phyloP scores from a whole-genome alignment of 1,140 invertebrate species.

The Drosophila kanapiae region DNA sequence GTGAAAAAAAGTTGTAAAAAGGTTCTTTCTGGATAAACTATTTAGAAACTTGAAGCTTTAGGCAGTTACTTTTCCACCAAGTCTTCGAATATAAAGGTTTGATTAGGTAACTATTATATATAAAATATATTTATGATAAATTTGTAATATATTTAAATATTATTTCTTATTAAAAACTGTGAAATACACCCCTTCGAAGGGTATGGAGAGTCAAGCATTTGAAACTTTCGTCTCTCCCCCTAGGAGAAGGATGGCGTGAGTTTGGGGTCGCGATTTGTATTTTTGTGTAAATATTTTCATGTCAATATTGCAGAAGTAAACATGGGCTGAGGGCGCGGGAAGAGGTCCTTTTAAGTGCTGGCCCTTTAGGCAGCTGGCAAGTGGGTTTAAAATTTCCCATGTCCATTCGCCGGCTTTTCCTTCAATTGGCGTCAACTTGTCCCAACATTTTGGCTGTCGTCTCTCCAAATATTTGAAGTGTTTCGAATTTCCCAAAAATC shows the following conservation, averaged over 20 bases:
- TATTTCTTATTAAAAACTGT: background rate
- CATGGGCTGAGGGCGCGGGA: constrained; percentile 14
- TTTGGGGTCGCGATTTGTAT: constrained; percentile 61
- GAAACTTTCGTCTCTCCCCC: background rate
- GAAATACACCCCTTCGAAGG: background rate
- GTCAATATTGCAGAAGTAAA: constrained; percentile 78
- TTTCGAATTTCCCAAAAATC: constrained; percentile 66
- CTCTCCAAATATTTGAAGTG: constrained; percentile 78
- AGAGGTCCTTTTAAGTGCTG: constrained; percentile 56
- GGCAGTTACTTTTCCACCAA: background rate
- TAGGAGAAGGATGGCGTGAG: background rate
- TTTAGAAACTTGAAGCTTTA: background rate
- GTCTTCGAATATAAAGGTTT: too few species aligned
- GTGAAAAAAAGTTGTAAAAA: background rate
- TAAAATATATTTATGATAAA: too few species aligned
- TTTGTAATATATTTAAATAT: background rate
- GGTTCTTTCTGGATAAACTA: background rate
- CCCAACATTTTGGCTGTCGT: constrained; percentile 66
- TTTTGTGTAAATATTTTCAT: constrained; percentile 78
- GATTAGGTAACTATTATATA: background rate
- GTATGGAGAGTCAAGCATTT: constrained; percentile 8
- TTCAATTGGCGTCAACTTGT: constrained; percentile 70
- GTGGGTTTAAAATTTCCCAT: constrained; percentile 80
- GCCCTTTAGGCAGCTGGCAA: constrained; percentile 69
- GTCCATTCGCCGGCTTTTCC: constrained; percentile 30